Conservation (phyloP, 1,140 invertebrate species). For the Eubasilissa regina region DNA sequence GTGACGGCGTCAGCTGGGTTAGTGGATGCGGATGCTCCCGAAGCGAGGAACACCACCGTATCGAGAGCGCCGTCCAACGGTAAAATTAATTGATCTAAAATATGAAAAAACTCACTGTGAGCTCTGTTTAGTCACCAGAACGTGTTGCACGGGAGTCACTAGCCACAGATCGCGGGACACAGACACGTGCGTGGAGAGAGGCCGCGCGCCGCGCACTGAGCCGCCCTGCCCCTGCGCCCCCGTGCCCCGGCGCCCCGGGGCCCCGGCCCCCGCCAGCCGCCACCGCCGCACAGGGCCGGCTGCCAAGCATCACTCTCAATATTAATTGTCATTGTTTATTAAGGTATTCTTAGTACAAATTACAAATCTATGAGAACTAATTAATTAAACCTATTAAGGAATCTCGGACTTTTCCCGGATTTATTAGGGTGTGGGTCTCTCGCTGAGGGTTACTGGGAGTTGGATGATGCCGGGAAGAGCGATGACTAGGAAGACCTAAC, state of each 20-base stretch:
- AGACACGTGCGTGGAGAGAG: background rate
- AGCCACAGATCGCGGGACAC: background rate
- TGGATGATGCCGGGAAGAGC: too few species aligned
- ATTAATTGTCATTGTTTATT: background rate
- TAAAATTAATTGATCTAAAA: slow-evolving; percentile 35
- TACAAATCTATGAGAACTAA: too few species aligned
- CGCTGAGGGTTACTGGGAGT: too few species aligned
- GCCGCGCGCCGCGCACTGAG: slow-evolving; percentile 40
- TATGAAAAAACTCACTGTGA: slow-evolving; percentile 27
- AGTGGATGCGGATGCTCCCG: background rate
- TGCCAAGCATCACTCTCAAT: background rate
- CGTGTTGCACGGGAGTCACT: slow-evolving; percentile 23
- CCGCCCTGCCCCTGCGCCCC: background rate
- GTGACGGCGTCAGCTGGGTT: background rate
- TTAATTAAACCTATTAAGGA: too few species aligned
- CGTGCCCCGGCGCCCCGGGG: slow-evolving; percentile 31
- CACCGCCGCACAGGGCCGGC: background rate
- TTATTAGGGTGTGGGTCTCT: too few species aligned
- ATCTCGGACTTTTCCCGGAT: too few species aligned
- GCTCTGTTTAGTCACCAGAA: slow-evolving; percentile 20
- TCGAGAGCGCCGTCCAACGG: slow-evolving; percentile 11
- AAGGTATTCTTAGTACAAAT: too few species aligned
- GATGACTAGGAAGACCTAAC: too few species aligned
- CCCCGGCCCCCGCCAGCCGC: background rate
- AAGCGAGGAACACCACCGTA: background rate